Evolutionary conservation across 2,113 vertebrate genomes (phyloP).

Genomic region (Craseonycteris thonglongyai): DNA sequence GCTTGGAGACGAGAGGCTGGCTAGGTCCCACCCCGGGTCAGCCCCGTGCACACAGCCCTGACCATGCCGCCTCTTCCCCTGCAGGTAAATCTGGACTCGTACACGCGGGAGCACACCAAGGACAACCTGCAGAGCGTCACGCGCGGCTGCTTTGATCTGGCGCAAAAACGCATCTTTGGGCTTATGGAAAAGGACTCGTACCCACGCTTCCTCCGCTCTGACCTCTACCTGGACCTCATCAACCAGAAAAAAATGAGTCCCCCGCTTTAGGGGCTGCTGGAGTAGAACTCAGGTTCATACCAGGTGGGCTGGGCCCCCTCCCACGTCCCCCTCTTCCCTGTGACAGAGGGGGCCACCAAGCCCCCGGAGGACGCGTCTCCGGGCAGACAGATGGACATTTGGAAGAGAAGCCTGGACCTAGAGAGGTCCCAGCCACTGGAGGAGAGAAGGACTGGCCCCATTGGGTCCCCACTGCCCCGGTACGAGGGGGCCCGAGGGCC

Average conservation of each 20-base stretch:
- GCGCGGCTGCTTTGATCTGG: conserved; percentile 92
- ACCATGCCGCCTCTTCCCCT: neutral
- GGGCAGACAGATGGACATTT: conserved; percentile 23
- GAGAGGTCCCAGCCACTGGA: conserved; percentile 63
- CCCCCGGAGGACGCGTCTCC: conserved; percentile 41
- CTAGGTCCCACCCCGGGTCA: neutral
- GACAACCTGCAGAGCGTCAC: conserved; percentile 94
- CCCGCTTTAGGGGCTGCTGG: conserved; percentile 77
- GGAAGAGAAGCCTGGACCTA: conserved; percentile 64
- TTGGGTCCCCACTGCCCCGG: conserved; percentile 61
- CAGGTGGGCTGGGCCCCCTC: conserved; percentile 35
- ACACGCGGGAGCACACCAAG: conserved; percentile 95
- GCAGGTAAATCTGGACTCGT: conserved; percentile 97
- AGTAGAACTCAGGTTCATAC: conserved; percentile 73
- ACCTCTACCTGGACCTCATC: conserved; percentile 95
- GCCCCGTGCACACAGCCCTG: neutral
- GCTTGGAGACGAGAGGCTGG: neutral
- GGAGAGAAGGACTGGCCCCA: conserved; percentile 84
- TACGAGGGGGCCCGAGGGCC: conserved; percentile 58
- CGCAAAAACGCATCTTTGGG: conserved; percentile 95
- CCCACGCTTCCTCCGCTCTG: conserved; percentile 96
- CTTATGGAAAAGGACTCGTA: conserved; percentile 99
- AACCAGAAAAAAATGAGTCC: conserved; percentile 94
- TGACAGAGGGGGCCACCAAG: conserved; percentile 43
- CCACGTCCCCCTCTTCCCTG: conserved; percentile 23